These are phyloP conservation scores for Arion vulgaris DNA, from an alignment of 1,140 invertebrate species.

Conservation along the genomic window DNA sequence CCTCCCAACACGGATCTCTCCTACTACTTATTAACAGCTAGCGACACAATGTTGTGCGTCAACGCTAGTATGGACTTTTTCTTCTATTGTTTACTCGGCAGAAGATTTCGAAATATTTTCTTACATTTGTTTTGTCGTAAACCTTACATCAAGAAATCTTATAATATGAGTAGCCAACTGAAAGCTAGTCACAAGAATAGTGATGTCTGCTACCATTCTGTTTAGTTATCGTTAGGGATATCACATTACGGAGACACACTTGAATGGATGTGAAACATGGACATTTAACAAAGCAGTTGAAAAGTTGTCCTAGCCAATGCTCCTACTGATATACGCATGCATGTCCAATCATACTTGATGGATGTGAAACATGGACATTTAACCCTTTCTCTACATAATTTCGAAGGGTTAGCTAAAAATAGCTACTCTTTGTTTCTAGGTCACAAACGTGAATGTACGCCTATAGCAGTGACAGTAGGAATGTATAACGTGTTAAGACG, in stretches of 20 bases:
- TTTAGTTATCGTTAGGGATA: not conserved
- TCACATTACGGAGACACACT: too few species aligned
- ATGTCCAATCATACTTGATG: too few species aligned
- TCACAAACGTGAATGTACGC: too few species aligned
- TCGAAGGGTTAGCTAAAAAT: too few species aligned
- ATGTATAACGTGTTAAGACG: too few species aligned
- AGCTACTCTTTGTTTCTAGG: too few species aligned
- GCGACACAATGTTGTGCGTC: conserved; percentile 79
- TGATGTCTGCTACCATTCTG: conserved; percentile 20
- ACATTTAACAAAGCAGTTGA: too few species aligned
- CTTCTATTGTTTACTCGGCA: conserved; percentile 89
- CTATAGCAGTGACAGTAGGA: too few species aligned
- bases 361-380: too few species aligned
- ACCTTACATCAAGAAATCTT: not conserved
- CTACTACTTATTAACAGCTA: conserved; percentile 78
- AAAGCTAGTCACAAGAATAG: not conserved
- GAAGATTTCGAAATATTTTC: conserved; percentile 93
- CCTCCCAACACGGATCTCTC: conserved; percentile 2
- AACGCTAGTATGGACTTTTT: conserved; percentile 81
- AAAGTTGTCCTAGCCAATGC: too few species aligned
- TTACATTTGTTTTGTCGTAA: conserved; percentile 83
- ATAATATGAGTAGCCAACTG: not conserved
- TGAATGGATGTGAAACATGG: not conserved
- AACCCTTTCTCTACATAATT: too few species aligned
- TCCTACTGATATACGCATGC: too few species aligned